These are phyloP conservation scores for Gonatopus flavifemur DNA, from an alignment of 1,140 invertebrate genomes.

Conservation along the genomic window DNA sequence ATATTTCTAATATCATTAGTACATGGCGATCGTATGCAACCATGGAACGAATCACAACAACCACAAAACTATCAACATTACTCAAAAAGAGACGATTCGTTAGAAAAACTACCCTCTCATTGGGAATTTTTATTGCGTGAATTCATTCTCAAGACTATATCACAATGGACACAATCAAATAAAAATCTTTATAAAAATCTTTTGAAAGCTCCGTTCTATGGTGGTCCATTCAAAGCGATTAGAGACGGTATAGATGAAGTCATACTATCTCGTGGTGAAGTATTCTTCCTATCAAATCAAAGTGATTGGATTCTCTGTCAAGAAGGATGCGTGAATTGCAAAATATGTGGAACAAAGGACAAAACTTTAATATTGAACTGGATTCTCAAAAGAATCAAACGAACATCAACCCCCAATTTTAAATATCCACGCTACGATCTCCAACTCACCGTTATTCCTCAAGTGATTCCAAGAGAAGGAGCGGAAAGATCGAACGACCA, in stretches of 20 bases:
- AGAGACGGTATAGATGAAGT: constrained; percentile 5
- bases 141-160: constrained; percentile 42
- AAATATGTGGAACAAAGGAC: constrained; percentile 17
- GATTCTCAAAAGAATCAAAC: constrained; percentile 27
- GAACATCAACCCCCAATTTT: neutral
- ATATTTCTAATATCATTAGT: too few species aligned
- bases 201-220: constrained; percentile 41
- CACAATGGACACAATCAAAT: constrained; percentile 15
- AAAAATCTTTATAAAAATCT: constrained; percentile 30
- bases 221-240: constrained; percentile 15
- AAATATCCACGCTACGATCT: constrained; percentile 23
- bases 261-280: constrained; percentile 33
- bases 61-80: too few species aligned
- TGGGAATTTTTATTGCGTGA: constrained; percentile 30
- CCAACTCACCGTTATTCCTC: constrained; percentile 32
- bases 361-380: constrained; percentile 26
- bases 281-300: constrained; percentile 28
- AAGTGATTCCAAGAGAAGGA: too few species aligned
- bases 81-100: too few species aligned
- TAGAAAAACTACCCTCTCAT: neutral
- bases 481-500: constrained; percentile 7
- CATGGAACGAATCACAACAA: too few species aligned
- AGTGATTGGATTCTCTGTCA: constrained; percentile 43
- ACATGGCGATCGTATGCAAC: too few species aligned
- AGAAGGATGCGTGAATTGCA: constrained; percentile 39